These are phyloP conservation scores for Cotesia vestalis DNA, from an alignment of 1,140 invertebrate species.

Conservation along the genomic window DNA sequence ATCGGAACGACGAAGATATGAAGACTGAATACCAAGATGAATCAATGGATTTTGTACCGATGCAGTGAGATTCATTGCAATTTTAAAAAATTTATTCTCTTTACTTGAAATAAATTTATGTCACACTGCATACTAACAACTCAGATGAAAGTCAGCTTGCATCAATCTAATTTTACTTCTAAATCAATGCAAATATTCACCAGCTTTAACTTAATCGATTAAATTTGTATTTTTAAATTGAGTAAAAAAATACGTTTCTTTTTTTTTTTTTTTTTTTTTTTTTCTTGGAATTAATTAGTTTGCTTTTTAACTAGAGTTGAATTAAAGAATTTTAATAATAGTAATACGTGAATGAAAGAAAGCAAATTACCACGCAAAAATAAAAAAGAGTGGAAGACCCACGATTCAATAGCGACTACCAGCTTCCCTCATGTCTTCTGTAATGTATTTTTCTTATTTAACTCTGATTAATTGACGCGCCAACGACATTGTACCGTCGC, in stretches of 20 bases:
- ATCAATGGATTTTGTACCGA: neutral
- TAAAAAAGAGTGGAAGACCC: conserved; percentile 2
- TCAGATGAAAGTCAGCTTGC: too few species aligned
- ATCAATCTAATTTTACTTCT: too few species aligned
- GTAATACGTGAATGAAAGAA: conserved; percentile 25
- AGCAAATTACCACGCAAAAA: neutral
- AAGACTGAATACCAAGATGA: neutral
- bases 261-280: neutral
- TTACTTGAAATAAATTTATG: too few species aligned
- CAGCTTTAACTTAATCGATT: too few species aligned
- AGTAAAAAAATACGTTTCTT: too few species aligned
- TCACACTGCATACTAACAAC: too few species aligned
- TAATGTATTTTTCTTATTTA: conserved; percentile 55
- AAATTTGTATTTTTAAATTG: too few species aligned
- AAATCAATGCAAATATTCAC: too few species aligned
- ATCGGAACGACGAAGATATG: neutral
- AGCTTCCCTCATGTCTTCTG: conserved; percentile 61
- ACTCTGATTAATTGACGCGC: conserved; percentile 54
- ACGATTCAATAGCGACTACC: conserved; percentile 44
- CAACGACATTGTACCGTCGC: conserved; percentile 50
- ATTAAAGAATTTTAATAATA: neutral
- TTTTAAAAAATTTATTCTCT: too few species aligned
- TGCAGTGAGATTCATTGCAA: conserved; percentile 6
- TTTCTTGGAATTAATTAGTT: conserved; percentile 32
- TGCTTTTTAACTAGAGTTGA: neutral